Evolutionary conservation across 2,888 invertebrate species (phyloP), one percentile per base, ranked within the genome.

Genomic region (Tortrix viridana): DNA sequence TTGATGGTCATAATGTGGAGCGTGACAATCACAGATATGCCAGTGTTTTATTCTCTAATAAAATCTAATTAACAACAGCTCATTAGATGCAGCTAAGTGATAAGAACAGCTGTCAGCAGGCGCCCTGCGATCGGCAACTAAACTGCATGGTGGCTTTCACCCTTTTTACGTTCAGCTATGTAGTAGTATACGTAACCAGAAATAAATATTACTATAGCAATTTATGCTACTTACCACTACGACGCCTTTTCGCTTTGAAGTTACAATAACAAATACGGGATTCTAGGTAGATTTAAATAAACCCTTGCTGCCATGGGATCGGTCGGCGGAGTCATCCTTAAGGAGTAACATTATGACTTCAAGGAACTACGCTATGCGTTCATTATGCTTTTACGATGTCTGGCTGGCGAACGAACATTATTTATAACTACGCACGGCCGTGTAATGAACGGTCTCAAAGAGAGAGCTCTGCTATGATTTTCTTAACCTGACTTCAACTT

Each of bases 1-100:
- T 84, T 82, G 80, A 85, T 81, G 74, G 72, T 67, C 65, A 71
- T 73, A 81, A 85, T 86, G 81, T 81, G 73, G 71, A 78, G 71
- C 72, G 67, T 78, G 84, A 83, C 86, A 88, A 88, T 88, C 86
- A 79, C 83, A 84, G 75, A 80, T 78, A 75, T 75, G 65, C 61
- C 70, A 73, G 71, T 76, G 81, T 82, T 80, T 77, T 77, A 78
- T 81, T 78, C 67, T 74, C 68, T 69, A 80, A 80, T 75, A 76
- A 71, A 71, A 69, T 72, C 65, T 71, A 77, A 83, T 84, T 80
- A 82, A 82, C 77, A 79, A 75, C 68, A 72, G 71, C 78, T 82
- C 73, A 80, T 84, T 86, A 83, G 75, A 67, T 77, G 75, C 73
- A 79, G 74, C 74, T 78, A 74, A 79, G 78, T 77, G 76, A 80